Conservation (phyloP, 1,140 invertebrate genomes). For the Platyscapa corneri region DNA sequence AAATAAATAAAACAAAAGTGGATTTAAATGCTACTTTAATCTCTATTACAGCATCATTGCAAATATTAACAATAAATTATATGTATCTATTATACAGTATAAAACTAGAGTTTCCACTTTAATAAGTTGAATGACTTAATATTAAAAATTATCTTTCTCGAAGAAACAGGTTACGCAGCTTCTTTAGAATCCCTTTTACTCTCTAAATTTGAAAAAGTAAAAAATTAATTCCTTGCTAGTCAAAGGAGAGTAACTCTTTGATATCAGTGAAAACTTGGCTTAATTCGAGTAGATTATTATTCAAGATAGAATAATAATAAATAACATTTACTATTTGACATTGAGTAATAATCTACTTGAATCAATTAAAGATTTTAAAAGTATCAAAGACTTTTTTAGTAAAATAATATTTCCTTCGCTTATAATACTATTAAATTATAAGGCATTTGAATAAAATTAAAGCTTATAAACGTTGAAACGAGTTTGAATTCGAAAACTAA, state of each 20-base stretch:
- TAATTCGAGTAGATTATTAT: neutral
- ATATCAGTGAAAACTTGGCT: neutral
- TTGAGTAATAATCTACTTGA: neutral
- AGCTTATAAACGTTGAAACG: neutral
- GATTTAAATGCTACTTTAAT: neutral
- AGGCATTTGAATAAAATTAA: neutral
- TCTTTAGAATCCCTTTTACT: neutral
- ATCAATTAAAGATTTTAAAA: neutral
- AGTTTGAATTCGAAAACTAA: neutral
- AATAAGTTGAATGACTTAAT: neutral
- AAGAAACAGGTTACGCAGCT: neutral
- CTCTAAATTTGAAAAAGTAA: neutral
- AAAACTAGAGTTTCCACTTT: slow-evolving; percentile 3
- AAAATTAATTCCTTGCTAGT: neutral
- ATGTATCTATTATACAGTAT: neutral
- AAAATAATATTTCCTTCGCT: neutral
- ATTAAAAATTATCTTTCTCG: neutral
- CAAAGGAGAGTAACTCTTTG: neutral
- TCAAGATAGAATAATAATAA: neutral
- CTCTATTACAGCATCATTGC: neutral
- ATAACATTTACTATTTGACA: neutral
- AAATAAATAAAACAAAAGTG: neutral
- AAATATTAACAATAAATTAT: neutral
- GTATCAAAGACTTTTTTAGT: neutral
- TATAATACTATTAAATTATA: neutral